A percentile compares a stretch with the other conserved stretches of the same genome.
Evolutionary conservation across 2,113 vertebrate species (phyloP).

Genomic region (Plecotus auritus): DNA sequence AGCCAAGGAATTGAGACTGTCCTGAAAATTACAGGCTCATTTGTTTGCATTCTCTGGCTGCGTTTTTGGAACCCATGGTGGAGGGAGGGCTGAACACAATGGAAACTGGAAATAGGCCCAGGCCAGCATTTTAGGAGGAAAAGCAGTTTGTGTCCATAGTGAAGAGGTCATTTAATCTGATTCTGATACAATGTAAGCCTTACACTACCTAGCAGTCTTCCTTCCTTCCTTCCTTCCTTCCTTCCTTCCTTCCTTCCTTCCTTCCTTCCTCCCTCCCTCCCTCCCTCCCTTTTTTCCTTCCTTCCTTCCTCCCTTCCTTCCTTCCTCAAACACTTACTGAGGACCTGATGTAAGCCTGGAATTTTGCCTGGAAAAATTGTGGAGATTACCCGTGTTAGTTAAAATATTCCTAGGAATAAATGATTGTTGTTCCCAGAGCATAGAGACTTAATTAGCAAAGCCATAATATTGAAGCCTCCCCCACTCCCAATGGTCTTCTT

Average conservation of each 20-base stretch:
- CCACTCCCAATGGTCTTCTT: background rate
- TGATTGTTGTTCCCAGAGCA: background rate
- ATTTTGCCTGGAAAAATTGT: background rate
- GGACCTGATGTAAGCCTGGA: background rate
- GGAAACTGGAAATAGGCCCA: constrained; percentile 18
- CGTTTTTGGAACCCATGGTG: constrained; percentile 44
- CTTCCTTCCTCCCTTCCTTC: background rate
- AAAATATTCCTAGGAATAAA: constrained; percentile 37
- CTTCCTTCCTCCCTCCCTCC: background rate
- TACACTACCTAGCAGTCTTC: background rate
- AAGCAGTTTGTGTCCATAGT: background rate
- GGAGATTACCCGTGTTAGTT: constrained; percentile 16
- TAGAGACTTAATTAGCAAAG: background rate
- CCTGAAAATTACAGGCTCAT: constrained; percentile 45
- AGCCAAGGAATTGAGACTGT: constrained; percentile 45
- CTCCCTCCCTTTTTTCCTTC: no score
- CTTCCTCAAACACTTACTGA: background rate
- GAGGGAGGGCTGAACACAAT: background rate
- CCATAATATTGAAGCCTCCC: background rate
- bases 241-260: background rate
- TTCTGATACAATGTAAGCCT: background rate
- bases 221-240: background rate
- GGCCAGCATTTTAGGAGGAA: background rate
- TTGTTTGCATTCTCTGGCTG: constrained; percentile 29
- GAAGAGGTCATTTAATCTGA: background rate